Conservation (phyloP, 2,888 invertebrate species). For the Mongoloraphidia duomilia region DNA sequence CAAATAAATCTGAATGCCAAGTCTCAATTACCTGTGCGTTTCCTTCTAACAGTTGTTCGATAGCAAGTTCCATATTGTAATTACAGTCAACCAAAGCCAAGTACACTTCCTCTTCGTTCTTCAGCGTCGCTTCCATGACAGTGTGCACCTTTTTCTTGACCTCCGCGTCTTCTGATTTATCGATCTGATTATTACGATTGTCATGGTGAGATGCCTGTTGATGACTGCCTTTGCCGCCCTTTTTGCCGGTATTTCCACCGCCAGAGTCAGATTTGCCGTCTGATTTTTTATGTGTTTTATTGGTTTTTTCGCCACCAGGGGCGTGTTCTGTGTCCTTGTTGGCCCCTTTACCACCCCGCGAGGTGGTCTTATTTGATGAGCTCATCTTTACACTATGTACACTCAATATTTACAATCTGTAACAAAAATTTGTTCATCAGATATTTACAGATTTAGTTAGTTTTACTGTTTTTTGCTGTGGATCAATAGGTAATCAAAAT, state of each 20-base stretch:
- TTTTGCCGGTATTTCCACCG: conserved; percentile 13
- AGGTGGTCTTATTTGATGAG: conserved; percentile 54
- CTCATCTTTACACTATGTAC: conserved; percentile 68
- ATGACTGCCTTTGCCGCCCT: conserved; percentile 17
- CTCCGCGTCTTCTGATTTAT: conserved; percentile 39
- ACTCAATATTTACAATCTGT: conserved; percentile 65
- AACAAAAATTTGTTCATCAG: conserved; percentile 24
- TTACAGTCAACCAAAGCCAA: conserved; percentile 88
- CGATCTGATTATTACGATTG: conserved; percentile 8
- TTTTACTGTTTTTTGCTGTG: background rate
- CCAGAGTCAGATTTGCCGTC: conserved; percentile 27
- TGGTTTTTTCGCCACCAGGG: conserved; percentile 18
- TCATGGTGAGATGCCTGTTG: conserved; percentile 20
- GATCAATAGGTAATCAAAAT: background rate
- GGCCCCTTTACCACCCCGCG: conserved; percentile 39
- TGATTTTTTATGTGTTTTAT: conserved; percentile 26
- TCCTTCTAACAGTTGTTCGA: conserved; percentile 66
- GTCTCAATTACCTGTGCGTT: conserved; percentile 14
- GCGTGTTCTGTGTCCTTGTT: conserved; percentile 14
- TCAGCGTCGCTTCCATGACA: conserved; percentile 81
- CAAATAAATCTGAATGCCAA: no score
- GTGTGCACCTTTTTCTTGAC: conserved; percentile 58
- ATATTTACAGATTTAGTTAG: no score
- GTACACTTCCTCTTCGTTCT: conserved; percentile 80
- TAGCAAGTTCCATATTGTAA: conserved; percentile 73